These are phyloP conservation scores for Acanthopleura granulata DNA, from an alignment of 2,888 invertebrate species.

Conservation along the genomic window DNA sequence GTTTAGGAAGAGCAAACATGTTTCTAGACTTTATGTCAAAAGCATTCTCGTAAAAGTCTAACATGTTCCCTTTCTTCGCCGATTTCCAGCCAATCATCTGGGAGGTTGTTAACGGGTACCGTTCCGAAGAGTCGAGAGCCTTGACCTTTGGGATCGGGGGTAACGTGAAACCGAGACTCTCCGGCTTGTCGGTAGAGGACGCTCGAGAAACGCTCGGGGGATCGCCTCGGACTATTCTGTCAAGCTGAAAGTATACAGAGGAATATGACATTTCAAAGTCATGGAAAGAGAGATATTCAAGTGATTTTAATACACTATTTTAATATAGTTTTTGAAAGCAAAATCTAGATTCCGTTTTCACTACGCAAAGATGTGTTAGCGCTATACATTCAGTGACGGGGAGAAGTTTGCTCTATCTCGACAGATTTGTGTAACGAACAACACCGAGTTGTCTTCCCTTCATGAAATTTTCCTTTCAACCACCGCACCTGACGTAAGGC, in stretches of 20 bases:
- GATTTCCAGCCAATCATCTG: neutral
- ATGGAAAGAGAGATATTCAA: too few species aligned
- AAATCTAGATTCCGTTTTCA: too few species aligned
- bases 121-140: neutral
- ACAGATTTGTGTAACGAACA: too few species aligned
- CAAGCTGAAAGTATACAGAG: neutral
- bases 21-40: slow-evolving; percentile 1
- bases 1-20: neutral
- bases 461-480: too few species aligned
- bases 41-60: neutral
- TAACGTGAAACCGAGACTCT: neutral
- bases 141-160: neutral
- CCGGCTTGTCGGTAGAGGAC: neutral
- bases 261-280: too few species aligned
- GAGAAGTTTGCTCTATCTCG: too few species aligned
- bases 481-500: too few species aligned
- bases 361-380: too few species aligned
- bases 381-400: too few species aligned
- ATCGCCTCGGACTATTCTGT: neutral
- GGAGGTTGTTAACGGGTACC: neutral
- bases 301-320: too few species aligned
- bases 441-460: too few species aligned
- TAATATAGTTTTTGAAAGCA: too few species aligned
- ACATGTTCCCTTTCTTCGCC: neutral
- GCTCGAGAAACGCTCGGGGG: neutral